Conservation (phyloP, 1,140 invertebrate species). For the Macrosteles quadrilineatus region DNA sequence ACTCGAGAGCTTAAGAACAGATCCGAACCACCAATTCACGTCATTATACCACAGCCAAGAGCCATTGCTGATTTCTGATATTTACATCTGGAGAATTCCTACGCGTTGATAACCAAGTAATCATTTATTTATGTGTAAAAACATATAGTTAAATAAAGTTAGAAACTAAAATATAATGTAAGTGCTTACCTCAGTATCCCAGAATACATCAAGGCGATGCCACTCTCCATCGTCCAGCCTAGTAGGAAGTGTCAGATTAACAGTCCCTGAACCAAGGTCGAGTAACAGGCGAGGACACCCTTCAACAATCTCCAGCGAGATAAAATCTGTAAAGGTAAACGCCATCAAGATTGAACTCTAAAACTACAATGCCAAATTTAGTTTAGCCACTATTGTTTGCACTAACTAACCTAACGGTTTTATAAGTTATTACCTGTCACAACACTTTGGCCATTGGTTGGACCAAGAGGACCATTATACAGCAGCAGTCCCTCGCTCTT, state of each 20-base stretch:
- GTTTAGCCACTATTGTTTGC: not conserved
- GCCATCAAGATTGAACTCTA: not conserved
- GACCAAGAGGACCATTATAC: conserved; percentile 1
- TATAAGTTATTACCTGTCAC: not conserved
- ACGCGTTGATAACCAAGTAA: too few relatives aligned
- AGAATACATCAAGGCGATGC: conserved; percentile 63
- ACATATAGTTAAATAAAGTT: too few relatives aligned
- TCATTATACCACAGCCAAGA: too few relatives aligned
- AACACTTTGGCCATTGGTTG: not conserved
- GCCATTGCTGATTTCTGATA: too few relatives aligned
- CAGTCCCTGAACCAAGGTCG: conserved; percentile 61
- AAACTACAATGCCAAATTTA: not conserved
- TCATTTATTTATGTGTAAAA: too few relatives aligned
- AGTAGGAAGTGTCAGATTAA: conserved; percentile 55
- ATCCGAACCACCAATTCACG: too few relatives aligned
- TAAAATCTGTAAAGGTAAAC: conserved; percentile 60
- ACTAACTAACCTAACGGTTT: not conserved
- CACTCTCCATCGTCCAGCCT: conserved; percentile 60
- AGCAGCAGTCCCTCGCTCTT: not conserved
- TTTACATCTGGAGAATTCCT: too few relatives aligned
- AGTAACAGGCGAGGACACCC: conserved; percentile 60
- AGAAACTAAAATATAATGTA: too few relatives aligned
- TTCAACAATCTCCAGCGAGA: conserved; percentile 59
- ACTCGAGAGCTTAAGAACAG: too few relatives aligned
- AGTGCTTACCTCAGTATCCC: conserved; percentile 50